These are phyloP conservation scores for Neocloeon triangulifer DNA, from an alignment of 1,140 invertebrate species.

Conservation along the genomic window DNA sequence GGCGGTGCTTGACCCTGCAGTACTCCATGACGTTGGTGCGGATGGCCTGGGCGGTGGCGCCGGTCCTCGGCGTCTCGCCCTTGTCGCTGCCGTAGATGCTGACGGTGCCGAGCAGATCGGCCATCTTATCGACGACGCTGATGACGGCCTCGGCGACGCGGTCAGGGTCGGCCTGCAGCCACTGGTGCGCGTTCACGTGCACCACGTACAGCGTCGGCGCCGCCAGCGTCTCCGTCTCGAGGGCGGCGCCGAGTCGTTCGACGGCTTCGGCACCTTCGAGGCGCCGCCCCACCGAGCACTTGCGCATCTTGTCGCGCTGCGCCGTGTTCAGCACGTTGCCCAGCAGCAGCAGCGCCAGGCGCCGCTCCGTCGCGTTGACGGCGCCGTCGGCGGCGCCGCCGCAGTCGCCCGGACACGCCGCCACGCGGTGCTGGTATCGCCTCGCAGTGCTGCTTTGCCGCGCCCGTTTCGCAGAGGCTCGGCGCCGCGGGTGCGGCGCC, in stretches of 20 bases:
- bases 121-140: constrained; percentile 2
- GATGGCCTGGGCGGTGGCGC: background rate
- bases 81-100: background rate
- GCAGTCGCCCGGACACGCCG: background rate
- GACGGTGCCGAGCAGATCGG: constrained; percentile 1
- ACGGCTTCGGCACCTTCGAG: background rate
- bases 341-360: background rate
- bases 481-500: background rate
- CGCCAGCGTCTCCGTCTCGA: background rate
- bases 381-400: background rate
- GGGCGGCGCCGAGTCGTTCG: background rate
- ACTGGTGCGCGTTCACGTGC: background rate
- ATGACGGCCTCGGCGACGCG: background rate
- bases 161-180: background rate
- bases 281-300: background rate
- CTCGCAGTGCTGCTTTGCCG: background rate
- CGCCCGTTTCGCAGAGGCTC: background rate
- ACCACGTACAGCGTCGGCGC: background rate
- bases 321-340: background rate
- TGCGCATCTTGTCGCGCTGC: background rate
- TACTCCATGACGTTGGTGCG: constrained; percentile 1
- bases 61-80: background rate
- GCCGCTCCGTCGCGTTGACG: background rate
- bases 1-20: background rate
- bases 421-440: background rate